Base-by-base conservation (phyloP, 1,140 invertebrate genomes). In the Brachionus angularis region DNA sequence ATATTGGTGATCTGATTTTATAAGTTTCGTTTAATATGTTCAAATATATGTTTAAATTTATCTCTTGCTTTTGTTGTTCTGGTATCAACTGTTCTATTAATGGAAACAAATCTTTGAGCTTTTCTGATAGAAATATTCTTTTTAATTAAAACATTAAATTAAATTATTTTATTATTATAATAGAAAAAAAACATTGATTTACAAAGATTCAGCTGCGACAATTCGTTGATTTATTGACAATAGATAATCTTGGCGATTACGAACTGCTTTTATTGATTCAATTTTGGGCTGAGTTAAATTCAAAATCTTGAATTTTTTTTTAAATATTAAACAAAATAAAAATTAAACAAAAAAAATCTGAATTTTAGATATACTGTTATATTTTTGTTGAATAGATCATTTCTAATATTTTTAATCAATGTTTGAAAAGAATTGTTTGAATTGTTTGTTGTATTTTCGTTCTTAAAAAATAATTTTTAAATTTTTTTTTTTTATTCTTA, bases 171-270 rank as follows among this genome's bases (percentile, higher is more conserved):
- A n/a, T n/a, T n/a, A n/a, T n/a, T n/a, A n/a, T n/a, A n/a, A n/a
- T n/a, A n/a, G n/a, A n/a, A n/a, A n/a, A n/a, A n/a, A n/a, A n/a
- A n/a, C n/a, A n/a, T n/a, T n/a, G n/a, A n/a, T n/a, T n/a, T n/a
- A n/a, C n/a, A 64, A 46, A 74, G 92, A 96, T 82, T 97, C 93
- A 0, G 93, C 88, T 0, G 89, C 93, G 4, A 95, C 89, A 29
- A 94, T 87, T 74, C 93, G 84, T 78, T 93, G 91, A 21, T 23
- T 58, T 1, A 58, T 39, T n/a, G 21, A 58, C 2, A 4, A 2
- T 10, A 58, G 21, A 36, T 58, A 58, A 14, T 58, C 53, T 10
- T 58, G 33, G 5, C 36, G 53, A 21, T 58, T 58, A 18, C 21
- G 34, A 25, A 58, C 33, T 12, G 36, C 10, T 39, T 42, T 58